A percentile compares a stretch with the other conserved stretches of the same genome.
Conservation (phyloP, 2,113 vertebrate species). For the Suricata suricatta region DNA sequence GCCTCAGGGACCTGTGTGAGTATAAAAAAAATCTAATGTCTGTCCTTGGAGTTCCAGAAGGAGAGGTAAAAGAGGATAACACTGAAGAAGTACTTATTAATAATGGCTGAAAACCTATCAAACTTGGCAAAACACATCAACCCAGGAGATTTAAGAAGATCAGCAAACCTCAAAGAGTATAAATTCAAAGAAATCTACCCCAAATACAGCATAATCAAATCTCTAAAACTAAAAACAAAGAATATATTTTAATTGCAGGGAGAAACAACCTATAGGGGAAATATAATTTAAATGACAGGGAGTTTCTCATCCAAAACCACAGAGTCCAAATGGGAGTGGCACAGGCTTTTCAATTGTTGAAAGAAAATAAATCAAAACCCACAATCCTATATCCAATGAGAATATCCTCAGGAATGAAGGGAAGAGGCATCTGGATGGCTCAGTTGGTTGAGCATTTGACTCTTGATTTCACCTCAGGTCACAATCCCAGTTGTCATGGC, state of each 20-base stretch:
- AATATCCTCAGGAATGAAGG: background rate
- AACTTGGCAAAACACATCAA: background rate
- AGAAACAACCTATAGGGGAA: background rate
- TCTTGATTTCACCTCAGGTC: no score
- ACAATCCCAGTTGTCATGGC: no score
- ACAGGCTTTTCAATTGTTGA: background rate
- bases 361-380: background rate
- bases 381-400: background rate
- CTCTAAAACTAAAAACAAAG: background rate
- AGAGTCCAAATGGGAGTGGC: background rate
- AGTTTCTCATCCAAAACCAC: background rate
- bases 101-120: background rate
- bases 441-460: no score
- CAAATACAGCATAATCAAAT: background rate
- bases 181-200: background rate
- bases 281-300: background rate
- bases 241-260: background rate
- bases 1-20: background rate
- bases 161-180: background rate
- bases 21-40: background rate
- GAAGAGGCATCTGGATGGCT: no score
- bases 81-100: background rate
- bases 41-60: background rate
- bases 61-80: background rate
- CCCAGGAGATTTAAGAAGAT: background rate